phyloP scores from a whole-genome alignment of 2,888 invertebrate species.

The Suillia variegata region DNA sequence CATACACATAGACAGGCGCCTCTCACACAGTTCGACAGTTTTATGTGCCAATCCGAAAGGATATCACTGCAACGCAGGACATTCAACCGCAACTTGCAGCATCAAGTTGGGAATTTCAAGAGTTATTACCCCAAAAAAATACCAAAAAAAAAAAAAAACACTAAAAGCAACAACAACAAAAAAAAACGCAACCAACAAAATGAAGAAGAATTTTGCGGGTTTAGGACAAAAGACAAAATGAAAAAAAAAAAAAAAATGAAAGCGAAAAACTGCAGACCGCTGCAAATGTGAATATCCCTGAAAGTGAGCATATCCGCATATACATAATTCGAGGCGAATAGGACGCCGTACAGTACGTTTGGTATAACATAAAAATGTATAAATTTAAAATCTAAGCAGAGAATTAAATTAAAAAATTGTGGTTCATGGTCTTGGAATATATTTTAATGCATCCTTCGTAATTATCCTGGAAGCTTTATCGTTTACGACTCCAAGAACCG shows the following conservation, averaged over 20 bases:
- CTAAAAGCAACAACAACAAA: neutral
- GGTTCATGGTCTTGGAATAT: too few species aligned
- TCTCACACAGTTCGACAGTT: neutral
- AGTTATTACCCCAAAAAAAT: neutral
- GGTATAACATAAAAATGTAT: too few species aligned
- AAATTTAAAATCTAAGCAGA: too few species aligned
- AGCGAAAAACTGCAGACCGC: neutral
- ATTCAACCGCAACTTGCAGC: conserved; percentile 1
- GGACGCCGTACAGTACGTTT: too few species aligned
- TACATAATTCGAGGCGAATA: neutral
- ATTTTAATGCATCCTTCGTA: too few species aligned
- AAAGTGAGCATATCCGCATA: neutral
- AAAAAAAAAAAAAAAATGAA: neutral
- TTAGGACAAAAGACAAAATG: too few species aligned
- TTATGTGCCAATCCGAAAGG: conserved; percentile 4
- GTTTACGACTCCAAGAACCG: too few species aligned
- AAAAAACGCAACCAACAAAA: neutral
- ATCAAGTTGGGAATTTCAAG: neutral
- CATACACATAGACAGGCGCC: neutral
- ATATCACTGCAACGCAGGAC: conserved; percentile 1
- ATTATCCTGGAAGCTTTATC: too few species aligned
- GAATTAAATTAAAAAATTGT: too few species aligned
- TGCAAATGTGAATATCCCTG: neutral
- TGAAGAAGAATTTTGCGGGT: too few species aligned
- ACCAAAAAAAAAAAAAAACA: neutral